phyloP scores from a whole-genome alignment of 2,888 invertebrate species.

The Branchipolynoe longqiensis region DNA sequence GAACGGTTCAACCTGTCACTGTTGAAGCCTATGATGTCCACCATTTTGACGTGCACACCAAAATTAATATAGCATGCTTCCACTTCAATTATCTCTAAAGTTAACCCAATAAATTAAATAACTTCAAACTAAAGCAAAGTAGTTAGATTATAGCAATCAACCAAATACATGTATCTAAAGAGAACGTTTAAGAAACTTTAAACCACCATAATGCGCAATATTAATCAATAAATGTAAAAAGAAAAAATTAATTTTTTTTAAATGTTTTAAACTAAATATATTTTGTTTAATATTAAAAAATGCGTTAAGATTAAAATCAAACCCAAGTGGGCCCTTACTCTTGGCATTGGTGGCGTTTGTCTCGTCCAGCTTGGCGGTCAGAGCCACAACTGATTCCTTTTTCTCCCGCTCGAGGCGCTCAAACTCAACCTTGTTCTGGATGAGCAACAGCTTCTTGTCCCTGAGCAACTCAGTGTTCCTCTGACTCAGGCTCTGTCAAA shows the following conservation, averaged over 20 bases:
- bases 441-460: conserved; percentile 78
- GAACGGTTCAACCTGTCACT: too few species aligned
- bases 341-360: conserved; percentile 13
- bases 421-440: conserved; percentile 76
- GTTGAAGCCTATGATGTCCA: too few species aligned
- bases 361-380: conserved; percentile 22
- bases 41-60: too few species aligned
- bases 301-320: neutral
- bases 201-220: neutral
- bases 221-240: neutral
- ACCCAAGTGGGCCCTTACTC: neutral
- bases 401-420: conserved; percentile 77
- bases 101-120: too few species aligned
- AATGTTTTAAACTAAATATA: neutral
- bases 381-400: conserved; percentile 8
- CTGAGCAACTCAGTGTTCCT: conserved; percentile 76
- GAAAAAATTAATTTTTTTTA: neutral
- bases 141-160: too few species aligned
- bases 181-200: neutral
- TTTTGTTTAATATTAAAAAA: neutral
- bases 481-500: conserved; percentile 74
- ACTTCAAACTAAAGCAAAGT: too few species aligned
- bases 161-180: neutral
- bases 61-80: too few species aligned
- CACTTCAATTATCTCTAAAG: too few species aligned